Percentiles rank a stretch among this genome's conserved stretches.
phyloP scores from a whole-genome alignment of 2,888 invertebrate species.

The Cephus runcator region DNA sequence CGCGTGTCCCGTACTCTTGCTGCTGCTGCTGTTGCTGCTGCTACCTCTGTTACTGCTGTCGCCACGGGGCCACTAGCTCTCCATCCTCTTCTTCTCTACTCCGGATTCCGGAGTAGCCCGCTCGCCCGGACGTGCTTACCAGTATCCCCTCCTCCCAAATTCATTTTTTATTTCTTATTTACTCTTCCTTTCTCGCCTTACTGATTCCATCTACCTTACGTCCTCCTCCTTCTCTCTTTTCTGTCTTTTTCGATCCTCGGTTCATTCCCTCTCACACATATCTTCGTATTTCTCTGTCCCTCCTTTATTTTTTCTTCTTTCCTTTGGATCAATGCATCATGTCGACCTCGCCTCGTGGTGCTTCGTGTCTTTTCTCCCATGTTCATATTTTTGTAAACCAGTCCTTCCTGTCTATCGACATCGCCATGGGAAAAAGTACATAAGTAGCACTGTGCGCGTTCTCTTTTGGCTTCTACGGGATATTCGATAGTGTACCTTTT shows the following conservation, averaged over 20 bases:
- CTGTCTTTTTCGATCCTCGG: neutral
- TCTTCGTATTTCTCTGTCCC: constrained; percentile 7
- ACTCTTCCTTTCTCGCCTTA: constrained; percentile 11
- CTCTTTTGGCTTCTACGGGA: neutral
- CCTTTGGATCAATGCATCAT: constrained; percentile 30
- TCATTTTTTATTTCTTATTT: neutral
- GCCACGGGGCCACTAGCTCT: neutral
- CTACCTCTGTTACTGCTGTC: neutral
- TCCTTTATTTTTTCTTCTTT: neutral
- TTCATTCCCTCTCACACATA: constrained; percentile 7
- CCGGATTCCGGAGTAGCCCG: constrained; percentile 31
- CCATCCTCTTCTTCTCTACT: constrained; percentile 2
- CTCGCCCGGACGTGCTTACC: constrained; percentile 8
- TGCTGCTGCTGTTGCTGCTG: neutral
- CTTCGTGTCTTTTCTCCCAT: constrained; percentile 1
- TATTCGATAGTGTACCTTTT: neutral
- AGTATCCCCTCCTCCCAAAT: neutral
- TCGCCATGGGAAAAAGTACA: neutral
- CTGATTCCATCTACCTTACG: constrained; percentile 5
- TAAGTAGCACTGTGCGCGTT: neutral
- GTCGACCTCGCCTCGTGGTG: constrained; percentile 30
- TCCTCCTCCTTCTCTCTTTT: neutral
- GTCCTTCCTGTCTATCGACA: neutral
- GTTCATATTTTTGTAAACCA: neutral
- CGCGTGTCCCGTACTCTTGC: constrained; percentile 6